Evolutionary conservation across 2,113 vertebrate species (phyloP).

Genomic region (Syngnathoides biaculeatus): DNA sequence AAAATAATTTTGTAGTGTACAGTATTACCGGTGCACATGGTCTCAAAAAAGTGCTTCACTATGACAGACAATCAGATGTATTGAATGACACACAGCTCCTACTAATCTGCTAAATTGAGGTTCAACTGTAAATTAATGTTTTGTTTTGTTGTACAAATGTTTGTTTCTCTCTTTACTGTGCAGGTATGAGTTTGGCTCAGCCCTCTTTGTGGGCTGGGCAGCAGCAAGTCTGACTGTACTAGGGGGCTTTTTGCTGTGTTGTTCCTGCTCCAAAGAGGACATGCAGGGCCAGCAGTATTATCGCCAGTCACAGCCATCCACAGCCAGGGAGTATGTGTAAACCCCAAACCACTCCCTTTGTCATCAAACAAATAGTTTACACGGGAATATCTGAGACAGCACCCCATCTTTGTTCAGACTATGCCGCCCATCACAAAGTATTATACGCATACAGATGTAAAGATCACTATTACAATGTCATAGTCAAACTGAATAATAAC

Average conservation of each 20-base stretch:
- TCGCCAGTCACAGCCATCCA: slow-evolving; percentile 81
- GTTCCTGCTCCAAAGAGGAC: slow-evolving; percentile 84
- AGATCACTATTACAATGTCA: neutral
- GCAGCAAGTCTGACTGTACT: slow-evolving; percentile 84
- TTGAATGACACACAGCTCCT: no score
- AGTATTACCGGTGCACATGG: no score
- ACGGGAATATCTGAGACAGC: neutral
- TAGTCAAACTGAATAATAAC: neutral
- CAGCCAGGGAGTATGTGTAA: slow-evolving; percentile 93
- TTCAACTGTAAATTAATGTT: no score
- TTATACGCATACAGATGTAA: slow-evolving; percentile 11
- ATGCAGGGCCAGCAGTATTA: slow-evolving; percentile 84
- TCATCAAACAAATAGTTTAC: slow-evolving; percentile 57
- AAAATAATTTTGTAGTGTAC: no score
- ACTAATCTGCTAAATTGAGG: no score
- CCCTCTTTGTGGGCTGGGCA: slow-evolving; percentile 92
- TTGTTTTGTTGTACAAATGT: no score
- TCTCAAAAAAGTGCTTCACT: no score
- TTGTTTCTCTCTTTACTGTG: neutral
- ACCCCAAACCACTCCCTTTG: slow-evolving; percentile 37
- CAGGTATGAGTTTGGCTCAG: slow-evolving; percentile 94
- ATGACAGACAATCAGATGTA: no score
- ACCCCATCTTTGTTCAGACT: slow-evolving; percentile 29
- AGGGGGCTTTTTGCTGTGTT: slow-evolving; percentile 91
- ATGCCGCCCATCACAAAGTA: slow-evolving; percentile 23